Base-by-base conservation (phyloP, 1,140 invertebrate genomes). In the Oedothorax gibbosus region DNA sequence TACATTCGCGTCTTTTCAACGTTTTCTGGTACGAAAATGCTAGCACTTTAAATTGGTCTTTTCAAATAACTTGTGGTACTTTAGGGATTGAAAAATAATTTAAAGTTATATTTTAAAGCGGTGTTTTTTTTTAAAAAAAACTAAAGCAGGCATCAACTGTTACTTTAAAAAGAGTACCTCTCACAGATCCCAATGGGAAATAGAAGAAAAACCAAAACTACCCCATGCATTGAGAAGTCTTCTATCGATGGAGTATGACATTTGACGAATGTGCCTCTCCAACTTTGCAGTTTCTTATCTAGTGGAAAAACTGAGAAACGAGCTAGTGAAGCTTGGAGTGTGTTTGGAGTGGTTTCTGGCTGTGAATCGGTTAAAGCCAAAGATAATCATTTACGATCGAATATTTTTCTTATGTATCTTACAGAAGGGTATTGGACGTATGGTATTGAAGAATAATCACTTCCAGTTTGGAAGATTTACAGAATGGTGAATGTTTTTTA, bases 221-320 rank as follows among this genome's bases (percentile, higher is more conserved):
- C 35, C 35, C 14, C 64, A 12, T 21, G 49, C 64, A 35, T 66
- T 66, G 64, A 66, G 18, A 66, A 66, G 20, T 53, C 35, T 53
- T 51, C 69, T 53, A 51, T 53, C 69, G 69, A 72, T 72, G 18
- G 12, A 72, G 69, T 51, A 51, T 72, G 69, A 72, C 69, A 53
- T 72, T 53, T 72, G 69, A 72, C 69, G 69, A 72, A 72, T 72
- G 69, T n/a, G 21, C 12, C 69, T 21, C 21, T 15, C 51, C 51
- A 72, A 72, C 49, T 14, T 72, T 72, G n/a, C 69, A 66, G 64
- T 35, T 66, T 66, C 64, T 35, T 66, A 66, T 66, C 64, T 66
- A 66, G 10, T 66, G 18, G 20, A 66, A 66, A 66, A 66, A 66
- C 64, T 9, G n/a, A 66, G 64, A 11, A 66, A 66, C 18, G 64